A percentile compares a stretch with the other conserved stretches of the same genome.
Conservation (phyloP, 1,140 invertebrate genomes). For the Anoplophora glabripennis region DNA sequence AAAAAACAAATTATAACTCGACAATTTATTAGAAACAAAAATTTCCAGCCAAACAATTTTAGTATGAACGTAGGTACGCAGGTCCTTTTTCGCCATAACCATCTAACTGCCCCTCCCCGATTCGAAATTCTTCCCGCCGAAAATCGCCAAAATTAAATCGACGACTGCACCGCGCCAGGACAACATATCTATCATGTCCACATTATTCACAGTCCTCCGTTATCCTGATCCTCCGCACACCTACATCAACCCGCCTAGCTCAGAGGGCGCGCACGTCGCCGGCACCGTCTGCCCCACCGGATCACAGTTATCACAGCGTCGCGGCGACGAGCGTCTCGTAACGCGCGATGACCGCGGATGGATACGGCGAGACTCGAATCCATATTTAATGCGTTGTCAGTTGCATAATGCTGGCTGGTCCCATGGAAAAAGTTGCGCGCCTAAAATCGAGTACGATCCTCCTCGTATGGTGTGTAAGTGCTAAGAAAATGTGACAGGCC, state of each 20-base stretch:
- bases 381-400: background rate
- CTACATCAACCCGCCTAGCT: conserved; percentile 19
- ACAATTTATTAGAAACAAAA: too few relatives aligned
- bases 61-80: too few relatives aligned
- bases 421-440: background rate
- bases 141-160: too few relatives aligned
- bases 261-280: conserved; percentile 26
- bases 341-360: background rate
- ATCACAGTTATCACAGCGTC: conserved; percentile 26
- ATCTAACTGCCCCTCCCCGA: too few relatives aligned
- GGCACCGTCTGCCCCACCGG: conserved; percentile 14
- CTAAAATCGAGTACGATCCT: background rate
- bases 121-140: too few relatives aligned
- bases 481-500: background rate
- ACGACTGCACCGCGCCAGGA: too few relatives aligned
- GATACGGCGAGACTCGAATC: background rate
- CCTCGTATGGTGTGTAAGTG: background rate
- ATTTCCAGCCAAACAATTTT: too few relatives aligned
- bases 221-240: conserved; percentile 9
- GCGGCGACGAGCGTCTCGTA: conserved; percentile 24
- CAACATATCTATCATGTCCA: too few relatives aligned
- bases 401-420: background rate
- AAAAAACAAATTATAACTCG: too few relatives aligned
- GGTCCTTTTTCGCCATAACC: too few relatives aligned
- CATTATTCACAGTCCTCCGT: too few relatives aligned